Conservation (phyloP, 2,113 vertebrate species). For the Odocoileus hemionus region DNA sequence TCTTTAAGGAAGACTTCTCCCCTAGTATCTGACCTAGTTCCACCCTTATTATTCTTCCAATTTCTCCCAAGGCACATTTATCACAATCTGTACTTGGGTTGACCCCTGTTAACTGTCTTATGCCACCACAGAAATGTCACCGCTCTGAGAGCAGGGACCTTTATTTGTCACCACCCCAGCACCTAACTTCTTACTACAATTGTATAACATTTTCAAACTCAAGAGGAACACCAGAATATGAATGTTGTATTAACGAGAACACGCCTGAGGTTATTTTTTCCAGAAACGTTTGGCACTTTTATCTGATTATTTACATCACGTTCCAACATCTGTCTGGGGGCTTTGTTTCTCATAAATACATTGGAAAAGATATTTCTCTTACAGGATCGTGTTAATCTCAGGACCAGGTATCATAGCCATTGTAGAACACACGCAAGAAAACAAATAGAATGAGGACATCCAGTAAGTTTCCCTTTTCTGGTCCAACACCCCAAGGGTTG, state of each 20-base stretch:
- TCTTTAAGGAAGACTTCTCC: background rate
- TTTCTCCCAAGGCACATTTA: background rate
- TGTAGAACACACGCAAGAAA: background rate
- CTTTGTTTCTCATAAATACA: background rate
- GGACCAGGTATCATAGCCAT: background rate
- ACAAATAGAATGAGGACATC: background rate
- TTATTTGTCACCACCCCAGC: background rate
- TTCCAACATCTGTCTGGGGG: constrained; percentile 3
- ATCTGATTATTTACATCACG: background rate
- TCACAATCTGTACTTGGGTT: background rate
- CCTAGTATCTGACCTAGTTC: background rate
- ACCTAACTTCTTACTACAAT: background rate
- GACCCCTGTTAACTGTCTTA: background rate
- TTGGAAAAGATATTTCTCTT: background rate
- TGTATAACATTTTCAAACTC: background rate
- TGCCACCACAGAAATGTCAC: background rate
- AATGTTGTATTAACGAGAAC: background rate
- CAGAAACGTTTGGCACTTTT: background rate
- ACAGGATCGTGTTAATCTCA: background rate
- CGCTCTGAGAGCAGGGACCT: background rate
- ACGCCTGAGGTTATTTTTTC: background rate
- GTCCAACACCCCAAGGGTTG: background rate
- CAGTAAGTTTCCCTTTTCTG: background rate
- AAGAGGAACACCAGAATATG: background rate
- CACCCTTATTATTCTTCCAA: background rate